Evolutionary conservation across 2,113 vertebrate species (phyloP), one percentile per base, ranked within the genome.

Genomic region (Toxotes jaculatrix): DNA sequence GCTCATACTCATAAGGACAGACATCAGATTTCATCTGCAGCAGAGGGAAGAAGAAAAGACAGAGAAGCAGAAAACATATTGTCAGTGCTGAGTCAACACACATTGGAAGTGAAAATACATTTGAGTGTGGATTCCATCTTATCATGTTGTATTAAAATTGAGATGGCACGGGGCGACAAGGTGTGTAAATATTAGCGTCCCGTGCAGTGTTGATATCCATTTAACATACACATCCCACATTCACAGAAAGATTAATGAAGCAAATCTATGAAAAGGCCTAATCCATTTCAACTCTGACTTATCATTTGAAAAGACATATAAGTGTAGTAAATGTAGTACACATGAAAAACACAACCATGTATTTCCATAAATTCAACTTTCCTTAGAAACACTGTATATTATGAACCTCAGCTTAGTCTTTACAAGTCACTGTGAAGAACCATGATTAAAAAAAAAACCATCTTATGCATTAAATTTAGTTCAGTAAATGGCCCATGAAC

Each of bases 11-110:
- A 13, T 38, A 53, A 14, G 17, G 4, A 74, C 23, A 51, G 1
- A 49, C 21, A 31, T 56, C 27, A 16, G 60, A 71, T 68, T 49
- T 55, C 8, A 79, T 81, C 14, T 23, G 67, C 60, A 65, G 14
- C 3, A 14, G n/a, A 5, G 7, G 43, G 27, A 59, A 38, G 51
- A 16, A 47, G 42, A 36, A 5, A 27, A 38, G 7, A 62, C 6
- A 4, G 4, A 61, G 31, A 19, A 9, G 21, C 16, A 65, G 45
- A 10, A 49, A 51, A 53, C 27, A 53, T 14, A 7, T 13, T 42
- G 11, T 43, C 61, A 57, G 32, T 36, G 63, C 14, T 61, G 59
- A 62, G 5, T 0, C 36, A 40, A 31, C n/a, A 49, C 23, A 1
- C 38, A 7, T 23, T 63, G 16, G 38, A 67, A 57, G 11, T 13